Percentiles rank a stretch among this genome's conserved stretches.
These are phyloP conservation scores for Cotesia glomerata DNA, from an alignment of 1,140 invertebrate species.

Conservation along the genomic window DNA sequence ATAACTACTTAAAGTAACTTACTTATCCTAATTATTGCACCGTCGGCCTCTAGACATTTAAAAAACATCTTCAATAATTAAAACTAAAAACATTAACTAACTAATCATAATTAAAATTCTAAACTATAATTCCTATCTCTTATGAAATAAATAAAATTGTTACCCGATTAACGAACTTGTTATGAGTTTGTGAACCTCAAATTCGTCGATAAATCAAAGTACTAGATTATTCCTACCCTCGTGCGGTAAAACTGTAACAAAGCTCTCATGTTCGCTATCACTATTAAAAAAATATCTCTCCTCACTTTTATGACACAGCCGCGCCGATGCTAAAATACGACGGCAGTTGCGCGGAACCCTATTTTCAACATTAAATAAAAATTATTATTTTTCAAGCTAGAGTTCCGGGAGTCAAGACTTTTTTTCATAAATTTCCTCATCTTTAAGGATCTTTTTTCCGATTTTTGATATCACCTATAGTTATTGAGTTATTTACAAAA, in stretches of 20 bases:
- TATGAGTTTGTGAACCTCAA: not conserved
- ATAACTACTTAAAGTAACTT: constrained; percentile 1
- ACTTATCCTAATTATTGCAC: constrained; percentile 45
- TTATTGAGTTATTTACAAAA: too few species aligned
- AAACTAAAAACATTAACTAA: not conserved
- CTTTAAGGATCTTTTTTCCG: too few species aligned
- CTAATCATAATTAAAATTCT: not conserved
- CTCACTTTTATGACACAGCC: constrained; percentile 19
- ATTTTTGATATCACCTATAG: too few species aligned
- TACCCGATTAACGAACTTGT: constrained; percentile 51
- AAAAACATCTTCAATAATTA: constrained; percentile 7
- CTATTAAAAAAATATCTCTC: constrained; percentile 50
- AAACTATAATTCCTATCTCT: constrained; percentile 10
- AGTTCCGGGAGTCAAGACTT: too few species aligned
- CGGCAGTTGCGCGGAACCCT: too few species aligned
- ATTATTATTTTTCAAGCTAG: too few species aligned
- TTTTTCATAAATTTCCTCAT: too few species aligned
- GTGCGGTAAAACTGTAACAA: constrained; percentile 59
- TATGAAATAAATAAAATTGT: constrained; percentile 21
- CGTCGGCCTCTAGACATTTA: constrained; percentile 38
- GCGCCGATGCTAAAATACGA: too few species aligned
- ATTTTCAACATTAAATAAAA: too few species aligned
- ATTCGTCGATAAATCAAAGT: not conserved
- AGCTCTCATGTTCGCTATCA: constrained; percentile 62
- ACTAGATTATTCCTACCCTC: constrained; percentile 31